Evolutionary conservation across 23 tunicate species (phyloP), one percentile per base, ranked within the genome.

Genomic region (Trididemnum nubilum): DNA sequence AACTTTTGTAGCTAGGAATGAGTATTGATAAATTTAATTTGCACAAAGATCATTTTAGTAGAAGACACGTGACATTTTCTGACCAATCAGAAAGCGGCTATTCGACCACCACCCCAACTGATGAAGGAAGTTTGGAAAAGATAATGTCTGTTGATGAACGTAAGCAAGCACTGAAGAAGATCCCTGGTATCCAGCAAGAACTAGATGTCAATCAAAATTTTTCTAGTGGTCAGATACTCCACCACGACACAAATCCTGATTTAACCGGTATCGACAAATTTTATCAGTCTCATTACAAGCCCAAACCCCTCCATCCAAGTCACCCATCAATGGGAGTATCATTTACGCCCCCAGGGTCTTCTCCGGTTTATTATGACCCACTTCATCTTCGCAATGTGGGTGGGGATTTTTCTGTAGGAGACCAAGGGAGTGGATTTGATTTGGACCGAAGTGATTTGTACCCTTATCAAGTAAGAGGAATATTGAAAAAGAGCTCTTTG

Each of bases 71-170:
- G 74, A 33, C 74, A 5, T 90, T 84, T 54, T 61, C 64, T 51
- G 96, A 90, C 73, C 77, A 37, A n/a, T 81, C 80, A 9, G 97
- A 92, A 44, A 92, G 97, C 76, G 97, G 97, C 28, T 92, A 92
- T 85, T 92, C 97, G 15, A 92, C 97, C 31, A 87, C 92, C 27
- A 87, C 97, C 18, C 83, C 92, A 31, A 83, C 86, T 65, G 92
- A 86, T 79, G 97, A 92, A 69, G 54, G 54, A 44, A 15, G 24
- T 22, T 61, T 5, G 24, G 24, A 9, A 44, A 44, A 9, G 15
- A 44, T 44, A 15, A 44, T 15, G 9, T 44, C 54, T 44, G 54
- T 9, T 7, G 54, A 44, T 7, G 12, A 44, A 7, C 15, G 15
- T 44, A n/a, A n/a, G n/a, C n/a, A n/a, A n/a, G n/a, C n/a, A n/a